Percentiles rank a stretch among this genome's conserved stretches.
phyloP scores from a whole-genome alignment of 2,797 vertebrate species.

The Ctenosaura bakeri region DNA sequence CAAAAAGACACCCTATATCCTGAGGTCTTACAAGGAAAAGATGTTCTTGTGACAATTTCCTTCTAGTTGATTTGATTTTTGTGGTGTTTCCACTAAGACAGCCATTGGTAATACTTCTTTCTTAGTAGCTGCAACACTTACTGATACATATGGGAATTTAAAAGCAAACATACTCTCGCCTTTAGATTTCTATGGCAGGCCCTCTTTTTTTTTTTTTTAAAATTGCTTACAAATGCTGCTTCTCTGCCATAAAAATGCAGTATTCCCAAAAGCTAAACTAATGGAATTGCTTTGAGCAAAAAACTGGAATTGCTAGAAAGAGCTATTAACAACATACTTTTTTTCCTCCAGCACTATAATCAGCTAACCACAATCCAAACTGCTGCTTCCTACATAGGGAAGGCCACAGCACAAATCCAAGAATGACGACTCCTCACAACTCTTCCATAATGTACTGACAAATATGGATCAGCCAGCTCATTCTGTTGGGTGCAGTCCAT shows the following conservation, averaged over 20 bases:
- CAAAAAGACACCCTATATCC: too few relatives aligned
- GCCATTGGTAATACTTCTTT: neutral
- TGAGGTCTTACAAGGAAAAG: too few relatives aligned
- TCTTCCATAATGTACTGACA: neutral
- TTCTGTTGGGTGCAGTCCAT: neutral
- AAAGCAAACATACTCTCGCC: neutral
- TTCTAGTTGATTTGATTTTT: neutral
- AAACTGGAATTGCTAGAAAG: conserved; percentile 4
- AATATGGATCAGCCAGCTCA: neutral
- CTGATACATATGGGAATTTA: neutral
- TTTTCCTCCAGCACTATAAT: conserved; percentile 10
- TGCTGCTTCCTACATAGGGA: conserved; percentile 21
- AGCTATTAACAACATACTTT: conserved; percentile 5
- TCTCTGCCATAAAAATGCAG: neutral
- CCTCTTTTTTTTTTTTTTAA: neutral
- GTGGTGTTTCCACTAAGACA: neutral
- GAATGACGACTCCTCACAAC: neutral
- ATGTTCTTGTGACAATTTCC: neutral
- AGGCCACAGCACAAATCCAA: neutral
- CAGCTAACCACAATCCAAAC: conserved; percentile 24
- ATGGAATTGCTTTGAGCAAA: neutral
- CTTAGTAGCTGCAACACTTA: neutral
- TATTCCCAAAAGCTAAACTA: neutral
- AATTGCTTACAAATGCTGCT: neutral
- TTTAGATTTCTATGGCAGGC: neutral